A percentile compares a stretch with the other conserved stretches of the same genome.
Conservation (phyloP, 1,140 invertebrate genomes). For the Pygmarrhopalites habei region DNA sequence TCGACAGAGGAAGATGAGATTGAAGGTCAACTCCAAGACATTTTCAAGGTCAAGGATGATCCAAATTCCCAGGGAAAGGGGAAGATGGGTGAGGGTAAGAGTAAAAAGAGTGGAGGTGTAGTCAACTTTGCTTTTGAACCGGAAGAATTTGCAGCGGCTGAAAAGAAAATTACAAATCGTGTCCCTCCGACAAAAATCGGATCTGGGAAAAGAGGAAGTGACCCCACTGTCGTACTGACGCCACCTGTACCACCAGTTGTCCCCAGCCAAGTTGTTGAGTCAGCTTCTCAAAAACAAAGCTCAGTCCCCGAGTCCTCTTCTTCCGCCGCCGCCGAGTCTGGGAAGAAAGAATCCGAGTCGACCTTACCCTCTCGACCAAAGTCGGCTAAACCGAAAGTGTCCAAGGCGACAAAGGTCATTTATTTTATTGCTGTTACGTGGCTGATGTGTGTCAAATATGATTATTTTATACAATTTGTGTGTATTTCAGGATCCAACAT, state of each 20-base stretch:
- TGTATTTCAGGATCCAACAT: not conserved
- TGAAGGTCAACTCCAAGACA: not conserved
- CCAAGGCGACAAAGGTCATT: not conserved
- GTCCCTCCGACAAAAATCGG: not conserved
- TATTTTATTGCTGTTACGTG: no score
- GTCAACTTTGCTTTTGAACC: conserved; percentile 34
- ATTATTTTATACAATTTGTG: no score
- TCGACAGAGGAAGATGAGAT: not conserved
- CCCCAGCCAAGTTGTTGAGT: no score
- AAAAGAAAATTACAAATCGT: conserved; percentile 2
- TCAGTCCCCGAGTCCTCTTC: no score
- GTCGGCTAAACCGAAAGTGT: not conserved
- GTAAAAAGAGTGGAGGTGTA: conserved; percentile 4
- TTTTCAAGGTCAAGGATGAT: not conserved
- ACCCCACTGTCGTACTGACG: no score
- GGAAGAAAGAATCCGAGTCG: no score
- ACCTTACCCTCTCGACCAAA: conserved; percentile 1
- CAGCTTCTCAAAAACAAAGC: no score
- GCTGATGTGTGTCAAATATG: no score
- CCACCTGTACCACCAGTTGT: no score
- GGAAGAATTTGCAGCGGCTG: conserved; percentile 22
- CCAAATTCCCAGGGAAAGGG: not conserved
- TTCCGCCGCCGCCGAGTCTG: no score
- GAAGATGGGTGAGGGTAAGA: not conserved
- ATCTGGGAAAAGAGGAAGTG: no score